These are phyloP conservation scores for Dendrolimus houi DNA, from an alignment of 2,888 invertebrate species.

Conservation along the genomic window DNA sequence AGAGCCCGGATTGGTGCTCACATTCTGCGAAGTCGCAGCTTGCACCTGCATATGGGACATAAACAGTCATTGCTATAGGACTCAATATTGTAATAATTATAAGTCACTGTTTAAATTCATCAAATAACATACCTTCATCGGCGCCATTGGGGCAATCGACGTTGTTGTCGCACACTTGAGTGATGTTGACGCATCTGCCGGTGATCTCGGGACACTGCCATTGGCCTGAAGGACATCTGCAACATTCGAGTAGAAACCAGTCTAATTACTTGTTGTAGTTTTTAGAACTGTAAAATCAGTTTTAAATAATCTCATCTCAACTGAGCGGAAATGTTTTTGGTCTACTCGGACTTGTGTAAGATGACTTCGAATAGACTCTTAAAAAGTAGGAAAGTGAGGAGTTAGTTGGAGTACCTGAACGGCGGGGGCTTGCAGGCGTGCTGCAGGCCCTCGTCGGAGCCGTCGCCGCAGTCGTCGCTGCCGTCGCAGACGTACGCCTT, in stretches of 20 bases:
- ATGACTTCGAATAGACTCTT: no score
- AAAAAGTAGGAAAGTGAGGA: no score
- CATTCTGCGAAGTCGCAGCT: slow-evolving; percentile 92
- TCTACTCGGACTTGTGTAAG: no score
- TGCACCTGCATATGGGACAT: slow-evolving; percentile 48
- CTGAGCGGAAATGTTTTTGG: no score
- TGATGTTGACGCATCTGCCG: slow-evolving; percentile 89
- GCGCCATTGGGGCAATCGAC: slow-evolving; percentile 94
- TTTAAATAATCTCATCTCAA: no score
- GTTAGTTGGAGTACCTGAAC: slow-evolving; percentile 56
- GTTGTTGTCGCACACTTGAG: slow-evolving; percentile 91
- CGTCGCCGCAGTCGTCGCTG: slow-evolving; percentile 94
- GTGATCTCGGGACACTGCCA: slow-evolving; percentile 93
- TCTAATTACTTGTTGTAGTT: no score
- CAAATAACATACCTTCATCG: slow-evolving; percentile 84
- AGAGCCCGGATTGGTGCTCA: slow-evolving; percentile 82
- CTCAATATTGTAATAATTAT: no score
- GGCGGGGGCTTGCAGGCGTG: slow-evolving; percentile 89
- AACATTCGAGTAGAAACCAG: slow-evolving; percentile 4
- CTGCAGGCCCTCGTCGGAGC: slow-evolving; percentile 88
- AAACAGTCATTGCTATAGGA: background rate
- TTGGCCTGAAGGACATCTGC: slow-evolving; percentile 82
- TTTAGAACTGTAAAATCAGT: no score
- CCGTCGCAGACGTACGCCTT: slow-evolving; percentile 96
- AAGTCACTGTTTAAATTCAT: no score